Conservation (phyloP, 2,113 vertebrate species). For the Atherinomorus stipes region DNA sequence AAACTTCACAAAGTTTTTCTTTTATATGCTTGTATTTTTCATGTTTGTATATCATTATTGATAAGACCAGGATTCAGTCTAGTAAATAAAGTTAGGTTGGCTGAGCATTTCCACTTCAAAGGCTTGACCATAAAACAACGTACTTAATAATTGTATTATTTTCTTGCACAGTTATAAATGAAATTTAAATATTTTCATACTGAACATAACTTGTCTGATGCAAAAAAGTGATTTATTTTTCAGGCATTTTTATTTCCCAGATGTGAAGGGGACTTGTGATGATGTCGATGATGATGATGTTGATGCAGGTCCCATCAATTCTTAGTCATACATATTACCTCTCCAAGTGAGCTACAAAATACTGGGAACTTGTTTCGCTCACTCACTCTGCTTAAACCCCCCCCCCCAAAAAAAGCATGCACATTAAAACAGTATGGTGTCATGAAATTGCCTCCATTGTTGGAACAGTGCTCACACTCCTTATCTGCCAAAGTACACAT, state of each 20-base stretch:
- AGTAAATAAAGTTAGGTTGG: too few species aligned
- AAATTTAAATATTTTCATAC: too few species aligned
- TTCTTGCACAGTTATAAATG: too few species aligned
- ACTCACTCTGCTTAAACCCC: slow-evolving; percentile 42
- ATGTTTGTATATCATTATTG: too few species aligned
- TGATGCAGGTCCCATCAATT: slow-evolving; percentile 13
- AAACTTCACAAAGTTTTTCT: too few species aligned
- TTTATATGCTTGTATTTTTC: too few species aligned
- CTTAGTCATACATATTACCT: slow-evolving; percentile 13
- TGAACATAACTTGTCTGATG: too few species aligned
- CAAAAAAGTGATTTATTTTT: neutral
- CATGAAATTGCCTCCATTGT: slow-evolving; percentile 48
- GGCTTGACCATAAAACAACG: too few species aligned
- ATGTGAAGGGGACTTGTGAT: slow-evolving; percentile 8
- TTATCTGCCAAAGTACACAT: slow-evolving; percentile 48
- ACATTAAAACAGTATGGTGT: slow-evolving; percentile 39
- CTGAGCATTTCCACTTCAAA: too few species aligned
- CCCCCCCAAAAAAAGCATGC: slow-evolving; percentile 19
- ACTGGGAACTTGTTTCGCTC: slow-evolving; percentile 18
- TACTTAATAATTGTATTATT: too few species aligned
- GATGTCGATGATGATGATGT: neutral
- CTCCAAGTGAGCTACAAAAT: slow-evolving; percentile 32
- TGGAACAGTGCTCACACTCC: slow-evolving; percentile 33
- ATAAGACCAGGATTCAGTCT: too few species aligned
- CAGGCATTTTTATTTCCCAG: too few species aligned